Conservation (phyloP, 2,888 invertebrate species). For the Stramonita haemastoma region DNA sequence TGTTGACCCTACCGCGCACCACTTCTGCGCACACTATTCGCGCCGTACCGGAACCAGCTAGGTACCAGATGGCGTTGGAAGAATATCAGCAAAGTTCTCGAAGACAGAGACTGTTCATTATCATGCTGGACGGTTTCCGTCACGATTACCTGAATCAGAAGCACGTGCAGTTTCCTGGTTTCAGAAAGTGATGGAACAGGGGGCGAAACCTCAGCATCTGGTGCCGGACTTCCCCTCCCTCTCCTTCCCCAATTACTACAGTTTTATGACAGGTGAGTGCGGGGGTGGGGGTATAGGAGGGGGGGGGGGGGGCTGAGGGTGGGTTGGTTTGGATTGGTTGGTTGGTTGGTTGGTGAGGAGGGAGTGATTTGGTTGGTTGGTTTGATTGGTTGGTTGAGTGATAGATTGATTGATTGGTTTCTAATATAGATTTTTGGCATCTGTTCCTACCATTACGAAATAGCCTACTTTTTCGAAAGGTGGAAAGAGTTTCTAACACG, state of each 20-base stretch:
- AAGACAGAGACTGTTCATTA: slow-evolving; percentile 57
- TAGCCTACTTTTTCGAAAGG: no score
- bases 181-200: slow-evolving; percentile 54
- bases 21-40: slow-evolving; percentile 1
- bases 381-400: neutral
- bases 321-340: neutral
- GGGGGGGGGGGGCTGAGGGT: no score
- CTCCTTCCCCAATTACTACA: slow-evolving; percentile 71
- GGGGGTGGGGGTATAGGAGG: no score
- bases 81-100: neutral
- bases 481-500: no score
- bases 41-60: slow-evolving; percentile 2
- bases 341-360: neutral
- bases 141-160: slow-evolving; percentile 67
- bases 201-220: slow-evolving; percentile 65
- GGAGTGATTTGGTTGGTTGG: neutral
- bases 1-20: neutral
- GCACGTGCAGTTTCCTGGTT: slow-evolving; percentile 56
- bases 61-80: neutral
- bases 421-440: no score
- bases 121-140: slow-evolving; percentile 71
- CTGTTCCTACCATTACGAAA: no score
- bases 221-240: slow-evolving; percentile 67
- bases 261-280: slow-evolving; percentile 70
- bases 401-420: neutral